Conservation (phyloP, 2,888 invertebrate species). For the Trissolcus brochymenae region DNA sequence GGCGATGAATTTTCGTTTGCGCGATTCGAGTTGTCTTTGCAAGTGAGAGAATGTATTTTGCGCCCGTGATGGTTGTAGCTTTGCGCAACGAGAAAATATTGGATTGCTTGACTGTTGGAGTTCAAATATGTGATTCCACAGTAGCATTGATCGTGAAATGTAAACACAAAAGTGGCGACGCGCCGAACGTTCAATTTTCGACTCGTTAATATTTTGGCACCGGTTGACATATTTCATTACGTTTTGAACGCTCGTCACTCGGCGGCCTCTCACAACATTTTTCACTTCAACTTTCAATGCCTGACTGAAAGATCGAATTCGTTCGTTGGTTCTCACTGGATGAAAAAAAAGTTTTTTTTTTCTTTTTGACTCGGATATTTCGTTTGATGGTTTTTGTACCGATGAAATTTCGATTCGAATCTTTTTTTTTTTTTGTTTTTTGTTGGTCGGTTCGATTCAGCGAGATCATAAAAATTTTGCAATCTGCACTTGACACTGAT, state of each 20-base stretch:
- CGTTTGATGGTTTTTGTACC: too few relatives aligned
- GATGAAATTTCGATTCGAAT: too few relatives aligned
- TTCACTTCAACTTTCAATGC: constrained; percentile 5
- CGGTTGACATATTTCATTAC: constrained; percentile 33
- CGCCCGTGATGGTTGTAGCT: constrained; percentile 1
- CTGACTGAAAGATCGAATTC: too few relatives aligned
- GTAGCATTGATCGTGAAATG: constrained; percentile 34
- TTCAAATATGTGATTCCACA: constrained; percentile 30
- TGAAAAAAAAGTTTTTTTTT: too few relatives aligned
- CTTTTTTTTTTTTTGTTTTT: too few relatives aligned
- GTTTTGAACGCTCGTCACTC: constrained; percentile 3
- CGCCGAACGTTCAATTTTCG: constrained; percentile 9
- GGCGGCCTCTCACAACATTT: not conserved
- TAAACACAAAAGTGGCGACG: constrained; percentile 28
- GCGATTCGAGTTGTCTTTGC: too few relatives aligned
- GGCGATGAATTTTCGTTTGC: too few relatives aligned
- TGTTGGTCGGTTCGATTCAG: too few relatives aligned
- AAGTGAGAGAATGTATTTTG: not conserved
- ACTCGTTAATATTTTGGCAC: constrained; percentile 20
- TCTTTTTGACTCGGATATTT: too few relatives aligned
- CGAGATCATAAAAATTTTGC: too few relatives aligned
- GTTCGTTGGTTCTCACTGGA: too few relatives aligned
- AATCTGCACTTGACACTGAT: too few relatives aligned
- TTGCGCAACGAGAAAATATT: constrained; percentile 19
- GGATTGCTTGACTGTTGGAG: constrained; percentile 7